Evolutionary conservation across 2,113 vertebrate species (phyloP).

Genomic region (Eublepharis macularius): DNA sequence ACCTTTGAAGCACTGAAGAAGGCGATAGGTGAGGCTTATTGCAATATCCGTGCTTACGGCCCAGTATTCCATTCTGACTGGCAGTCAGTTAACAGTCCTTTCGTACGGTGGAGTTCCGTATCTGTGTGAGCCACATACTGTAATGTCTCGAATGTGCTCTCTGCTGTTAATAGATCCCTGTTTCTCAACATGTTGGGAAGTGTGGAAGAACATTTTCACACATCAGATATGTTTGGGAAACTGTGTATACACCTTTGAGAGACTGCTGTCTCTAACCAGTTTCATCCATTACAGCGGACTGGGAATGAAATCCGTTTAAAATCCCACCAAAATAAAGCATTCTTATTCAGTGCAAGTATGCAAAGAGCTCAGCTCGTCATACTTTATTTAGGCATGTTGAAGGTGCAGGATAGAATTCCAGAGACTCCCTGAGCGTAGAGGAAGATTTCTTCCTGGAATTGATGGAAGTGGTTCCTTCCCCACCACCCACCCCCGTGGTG

Average conservation of each 20-base stretch:
- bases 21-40: conserved; percentile 88
- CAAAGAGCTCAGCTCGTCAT: neutral
- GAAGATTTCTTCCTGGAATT: neutral
- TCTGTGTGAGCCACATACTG: too few relatives aligned
- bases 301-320: neutral
- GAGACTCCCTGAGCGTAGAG: neutral
- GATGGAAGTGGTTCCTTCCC: neutral
- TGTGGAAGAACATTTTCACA: neutral
- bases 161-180: neutral
- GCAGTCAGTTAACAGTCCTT: neutral
- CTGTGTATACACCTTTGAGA: neutral
- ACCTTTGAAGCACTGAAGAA: conserved; percentile 98
- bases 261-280: neutral
- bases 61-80: neutral
- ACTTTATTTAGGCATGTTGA: neutral
- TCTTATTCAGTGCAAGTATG: neutral
- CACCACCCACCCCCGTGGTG: neutral
- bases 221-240: neutral
- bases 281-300: neutral
- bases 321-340: neutral
- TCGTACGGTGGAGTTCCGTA: neutral
- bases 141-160: neutral
- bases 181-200: neutral
- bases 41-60: neutral
- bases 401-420: neutral